Percentiles rank a stretch among this genome's conserved stretches.
Conservation (phyloP, 2,797 vertebrate genomes). For the Acanthornis magna region DNA sequence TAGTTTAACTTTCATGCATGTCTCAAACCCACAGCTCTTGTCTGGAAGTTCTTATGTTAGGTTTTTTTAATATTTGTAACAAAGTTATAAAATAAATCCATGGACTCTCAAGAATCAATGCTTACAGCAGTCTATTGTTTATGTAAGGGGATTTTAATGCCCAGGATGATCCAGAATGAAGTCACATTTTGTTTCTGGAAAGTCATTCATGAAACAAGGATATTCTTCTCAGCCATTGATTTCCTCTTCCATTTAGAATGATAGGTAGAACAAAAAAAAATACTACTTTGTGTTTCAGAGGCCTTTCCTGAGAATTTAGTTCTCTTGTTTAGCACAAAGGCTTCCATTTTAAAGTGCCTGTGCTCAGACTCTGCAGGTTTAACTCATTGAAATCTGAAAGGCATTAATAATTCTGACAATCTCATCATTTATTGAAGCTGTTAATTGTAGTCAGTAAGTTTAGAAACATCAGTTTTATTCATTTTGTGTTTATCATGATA, state of each 20-base stretch:
- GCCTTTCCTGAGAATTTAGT: background rate
- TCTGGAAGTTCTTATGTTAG: background rate
- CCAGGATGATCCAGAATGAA: background rate
- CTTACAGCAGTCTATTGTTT: background rate
- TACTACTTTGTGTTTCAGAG: background rate
- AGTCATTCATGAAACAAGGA: background rate
- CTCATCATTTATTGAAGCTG: background rate
- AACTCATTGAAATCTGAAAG: background rate
- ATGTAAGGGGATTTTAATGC: background rate
- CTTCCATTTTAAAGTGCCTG: background rate
- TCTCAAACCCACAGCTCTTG: background rate
- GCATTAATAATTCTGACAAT: background rate
- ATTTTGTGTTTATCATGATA: background rate
- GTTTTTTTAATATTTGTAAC: background rate
- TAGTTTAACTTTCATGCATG: background rate
- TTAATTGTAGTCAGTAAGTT: background rate
- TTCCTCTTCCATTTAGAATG: background rate
- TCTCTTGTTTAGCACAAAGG: background rate
- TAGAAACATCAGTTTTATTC: background rate
- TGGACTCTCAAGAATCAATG: background rate
- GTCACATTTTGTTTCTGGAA: background rate
- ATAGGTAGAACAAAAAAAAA: background rate
- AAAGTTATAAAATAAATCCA: background rate
- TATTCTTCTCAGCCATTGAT: background rate
- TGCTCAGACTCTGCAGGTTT: background rate